These are phyloP conservation scores for Crioceris asparagi DNA, from an alignment of 2,888 invertebrate species.

Conservation along the genomic window DNA sequence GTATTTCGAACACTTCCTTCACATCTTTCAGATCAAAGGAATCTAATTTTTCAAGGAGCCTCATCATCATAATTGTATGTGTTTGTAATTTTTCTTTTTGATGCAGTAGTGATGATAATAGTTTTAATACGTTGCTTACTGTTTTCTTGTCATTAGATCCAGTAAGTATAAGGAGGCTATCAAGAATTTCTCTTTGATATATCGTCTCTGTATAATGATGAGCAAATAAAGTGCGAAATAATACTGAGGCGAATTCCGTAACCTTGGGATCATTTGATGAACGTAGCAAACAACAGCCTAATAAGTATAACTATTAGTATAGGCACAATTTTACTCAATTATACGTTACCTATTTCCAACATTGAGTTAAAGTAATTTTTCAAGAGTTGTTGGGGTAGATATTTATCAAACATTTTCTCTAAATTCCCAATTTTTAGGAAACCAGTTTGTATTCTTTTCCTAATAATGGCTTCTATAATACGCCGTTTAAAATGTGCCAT, in stretches of 20 bases:
- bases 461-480: constrained; percentile 50
- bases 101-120: constrained; percentile 23
- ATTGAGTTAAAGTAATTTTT: constrained; percentile 46
- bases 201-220: constrained; percentile 25
- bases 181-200: constrained; percentile 29
- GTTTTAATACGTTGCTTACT: constrained; percentile 23
- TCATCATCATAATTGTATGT: constrained; percentile 51
- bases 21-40: constrained; percentile 63
- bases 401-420: constrained; percentile 45
- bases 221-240: constrained; percentile 44
- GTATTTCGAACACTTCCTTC: constrained; percentile 63
- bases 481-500: constrained; percentile 49
- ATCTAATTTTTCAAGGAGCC: constrained; percentile 64
- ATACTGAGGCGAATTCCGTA: constrained; percentile 47
- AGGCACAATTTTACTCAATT: too few relatives aligned
- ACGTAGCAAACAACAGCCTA: constrained; percentile 43
- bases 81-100: constrained; percentile 42
- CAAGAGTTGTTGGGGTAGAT: constrained; percentile 36
- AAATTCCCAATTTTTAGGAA: constrained; percentile 48
- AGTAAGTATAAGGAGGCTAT: constrained; percentile 28
- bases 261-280: constrained; percentile 41
- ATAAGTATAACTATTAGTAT: too few relatives aligned
- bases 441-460: constrained; percentile 50
- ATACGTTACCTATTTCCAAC: constrained; percentile 37
- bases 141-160: constrained; percentile 26